Conservation (phyloP, 30 jellyfish, hydroid and myxozoan species). For the Pelagia noctiluca region DNA sequence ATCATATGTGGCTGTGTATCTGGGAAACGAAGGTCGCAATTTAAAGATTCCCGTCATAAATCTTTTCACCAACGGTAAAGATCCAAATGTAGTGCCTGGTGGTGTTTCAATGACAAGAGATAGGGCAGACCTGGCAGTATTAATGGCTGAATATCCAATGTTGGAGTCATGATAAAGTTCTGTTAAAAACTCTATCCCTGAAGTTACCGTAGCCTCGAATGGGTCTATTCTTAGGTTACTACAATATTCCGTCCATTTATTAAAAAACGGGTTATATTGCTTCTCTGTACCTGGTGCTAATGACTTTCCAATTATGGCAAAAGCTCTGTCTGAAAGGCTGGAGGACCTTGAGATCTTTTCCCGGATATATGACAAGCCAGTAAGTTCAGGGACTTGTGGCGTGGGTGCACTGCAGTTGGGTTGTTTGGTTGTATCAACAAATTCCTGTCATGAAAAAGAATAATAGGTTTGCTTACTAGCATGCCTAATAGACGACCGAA, state of each 20-base stretch:
- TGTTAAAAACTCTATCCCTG: constrained; percentile 24
- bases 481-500: not conserved
- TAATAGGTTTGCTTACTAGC: constrained; percentile 9
- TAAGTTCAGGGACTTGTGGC: constrained; percentile 5
- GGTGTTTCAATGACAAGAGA: constrained; percentile 18
- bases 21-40: constrained; percentile 52
- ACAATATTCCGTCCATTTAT: constrained; percentile 39
- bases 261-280: constrained; percentile 11
- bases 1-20: constrained; percentile 39
- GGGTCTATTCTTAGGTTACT: constrained; percentile 10
- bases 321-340: not conserved
- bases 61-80: constrained; percentile 13
- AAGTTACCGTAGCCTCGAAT: constrained; percentile 8
- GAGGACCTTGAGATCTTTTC: not conserved
- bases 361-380: constrained; percentile 33
- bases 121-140: constrained; percentile 57
- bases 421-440: constrained; percentile 12
- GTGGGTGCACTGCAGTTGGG: not conserved
- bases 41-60: constrained; percentile 47
- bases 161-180: constrained; percentile 1
- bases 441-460: not conserved
- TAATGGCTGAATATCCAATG: constrained; percentile 10
- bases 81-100: constrained; percentile 52
- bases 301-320: not conserved
- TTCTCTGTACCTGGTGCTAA: constrained; percentile 7